Evolutionary conservation across 1,140 invertebrate species (phyloP), one percentile per base, ranked within the genome.

Genomic region (Drosophila saltans): DNA sequence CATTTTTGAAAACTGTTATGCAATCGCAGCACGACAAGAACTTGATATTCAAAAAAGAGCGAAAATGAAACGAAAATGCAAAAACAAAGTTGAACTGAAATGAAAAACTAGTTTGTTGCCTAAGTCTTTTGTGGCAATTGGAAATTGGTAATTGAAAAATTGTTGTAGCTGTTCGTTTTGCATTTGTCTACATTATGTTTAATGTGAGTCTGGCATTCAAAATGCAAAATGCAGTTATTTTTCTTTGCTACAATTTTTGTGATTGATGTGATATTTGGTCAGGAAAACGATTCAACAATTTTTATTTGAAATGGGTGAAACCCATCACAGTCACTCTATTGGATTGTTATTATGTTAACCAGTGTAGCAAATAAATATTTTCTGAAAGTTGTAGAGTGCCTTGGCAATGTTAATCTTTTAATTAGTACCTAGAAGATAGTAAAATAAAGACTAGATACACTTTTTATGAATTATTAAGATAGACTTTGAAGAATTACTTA

Each of bases 41-140:
- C 84, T 89, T 81, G 84, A 89, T 76, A 89, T 78, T 89, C 72
- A 75, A 74, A 81, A 36, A 61, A 28, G 75, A 76, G 36, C 67
- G 67, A 64, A 41, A 58, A 41, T 52, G 16, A 16, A 16, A 21
- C n/a, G 59, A 76, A 69, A 69, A 28, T 26, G 55, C 21, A 41
- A 33, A 24, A 62, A 62, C 40, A 36, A 60, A 69, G 75, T 72
- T 59, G 65, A 75, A 60, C 30, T 33, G 48, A 60, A 66, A 40
- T 48, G n/a, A 8, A 60, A 81, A 85, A 73, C 66, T 61, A 83
- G 86, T 83, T 90, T 80, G 81, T 80, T 80, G 80, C 75, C 66
- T 69, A 75, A 90, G 81, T 90, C 86, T 80, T 85, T 85, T 73
- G 71, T 71, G 52, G 71, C 52, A 43, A 56, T 56, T 75, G 70